Evolutionary conservation across 1,140 invertebrate species (phyloP), one percentile per base, ranked within the genome.

Genomic region (Drosophila teissieri): DNA sequence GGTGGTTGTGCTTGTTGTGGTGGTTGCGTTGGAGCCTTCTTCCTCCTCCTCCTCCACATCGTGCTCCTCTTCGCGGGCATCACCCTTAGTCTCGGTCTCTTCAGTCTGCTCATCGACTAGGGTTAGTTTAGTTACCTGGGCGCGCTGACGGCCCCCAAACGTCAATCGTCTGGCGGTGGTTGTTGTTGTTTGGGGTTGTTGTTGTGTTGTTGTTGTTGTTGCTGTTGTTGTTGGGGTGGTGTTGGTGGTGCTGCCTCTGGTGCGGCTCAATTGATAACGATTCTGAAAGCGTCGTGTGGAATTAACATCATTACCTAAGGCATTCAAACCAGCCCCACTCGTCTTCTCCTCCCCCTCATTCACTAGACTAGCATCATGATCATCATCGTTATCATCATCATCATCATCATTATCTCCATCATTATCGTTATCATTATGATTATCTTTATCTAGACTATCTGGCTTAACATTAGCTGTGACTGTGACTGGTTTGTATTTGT

Each of bases 251-350:
- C 51, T 57, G 68, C 63, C 61, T 69, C 79, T 75, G 70, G 78
- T 78, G 78, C 82, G 89, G 80, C 68, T 92, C 80, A 88, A 84
- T 73, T 92, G 91, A 91, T 72, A 91, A 46, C 80, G 83, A 80
- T 91, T 92, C 91, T 92, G 91, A 92, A 92, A 92, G 86, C 91
- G 91, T 90, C 91, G 91, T 88, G 88, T 92, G 92, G 80, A 92
- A 91, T 91, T 91, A 91, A 89, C 80, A 64, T 78, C 73, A 89
- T 72, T 89, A 73, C 85, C 84, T 68, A 85, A 36, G 53, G 65
- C 62, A 76, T 81, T 78, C 60, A 77, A 58, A 69, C 42, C 55
- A 63, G 42, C 46, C 73, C 75, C 76, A 53, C 36, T 62, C 51
- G 12, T 39, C 46, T 57, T 65, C 52, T 75, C 63, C 57, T 79